Conservation (phyloP, 2,113 vertebrate species). For the Dicerorhinus sumatrensis region DNA sequence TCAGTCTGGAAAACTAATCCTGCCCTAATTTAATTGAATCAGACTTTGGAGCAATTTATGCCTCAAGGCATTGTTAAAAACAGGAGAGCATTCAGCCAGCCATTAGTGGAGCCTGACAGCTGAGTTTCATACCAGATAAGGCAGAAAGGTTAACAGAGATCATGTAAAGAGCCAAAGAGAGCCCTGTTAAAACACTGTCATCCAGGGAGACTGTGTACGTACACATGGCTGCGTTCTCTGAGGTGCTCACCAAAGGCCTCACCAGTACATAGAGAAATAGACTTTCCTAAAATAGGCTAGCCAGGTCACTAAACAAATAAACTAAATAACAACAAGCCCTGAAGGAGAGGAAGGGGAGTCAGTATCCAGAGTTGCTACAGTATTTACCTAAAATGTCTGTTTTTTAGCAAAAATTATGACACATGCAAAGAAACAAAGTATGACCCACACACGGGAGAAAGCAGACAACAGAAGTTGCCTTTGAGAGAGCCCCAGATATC, state of each 20-base stretch:
- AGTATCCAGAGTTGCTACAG: neutral
- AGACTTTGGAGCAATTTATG: neutral
- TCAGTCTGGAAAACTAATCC: neutral
- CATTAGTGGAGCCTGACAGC: neutral
- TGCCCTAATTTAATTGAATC: conserved; percentile 34
- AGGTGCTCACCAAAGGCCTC: neutral
- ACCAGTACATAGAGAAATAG: neutral
- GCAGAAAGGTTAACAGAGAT: neutral
- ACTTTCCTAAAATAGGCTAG: neutral
- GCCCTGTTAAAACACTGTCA: neutral
- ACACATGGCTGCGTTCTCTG: neutral
- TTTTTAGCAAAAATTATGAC: conserved; percentile 31
- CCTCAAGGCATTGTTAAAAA: neutral
- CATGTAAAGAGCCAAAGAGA: neutral
- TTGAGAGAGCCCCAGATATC: neutral
- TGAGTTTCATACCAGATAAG: neutral
- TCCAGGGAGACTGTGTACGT: neutral
- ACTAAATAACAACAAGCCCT: neutral
- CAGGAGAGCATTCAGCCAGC: neutral
- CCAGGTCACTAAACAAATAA: neutral
- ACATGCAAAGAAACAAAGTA: neutral
- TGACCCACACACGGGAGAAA: neutral
- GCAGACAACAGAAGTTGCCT: neutral
- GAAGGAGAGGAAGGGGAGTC: neutral
- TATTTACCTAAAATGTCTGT: neutral